These are phyloP conservation scores for Macrotis lagotis DNA, from an alignment of 2,113 vertebrate species.

Conservation along the genomic window DNA sequence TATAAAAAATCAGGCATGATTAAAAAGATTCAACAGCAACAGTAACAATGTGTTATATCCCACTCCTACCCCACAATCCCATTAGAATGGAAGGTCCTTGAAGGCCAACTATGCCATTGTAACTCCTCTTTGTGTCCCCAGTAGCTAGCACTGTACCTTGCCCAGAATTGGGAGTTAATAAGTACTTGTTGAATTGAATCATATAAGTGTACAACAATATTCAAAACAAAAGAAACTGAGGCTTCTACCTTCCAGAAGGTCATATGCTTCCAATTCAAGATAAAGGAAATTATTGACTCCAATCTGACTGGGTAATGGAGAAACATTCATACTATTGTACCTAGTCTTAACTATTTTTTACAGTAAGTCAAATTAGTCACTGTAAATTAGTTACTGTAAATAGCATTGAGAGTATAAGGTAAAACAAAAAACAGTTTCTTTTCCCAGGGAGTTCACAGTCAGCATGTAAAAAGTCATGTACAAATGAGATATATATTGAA, in stretches of 20 bases:
- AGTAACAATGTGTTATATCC: not conserved
- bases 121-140: not conserved
- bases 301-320: not conserved
- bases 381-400: constrained; percentile 8
- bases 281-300: not conserved
- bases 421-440: not conserved
- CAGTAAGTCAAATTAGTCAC: not conserved
- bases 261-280: not conserved
- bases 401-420: not conserved
- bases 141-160: not conserved
- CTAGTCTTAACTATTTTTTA: not conserved
- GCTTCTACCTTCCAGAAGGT: not conserved
- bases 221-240: not conserved
- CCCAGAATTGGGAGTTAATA: not conserved
- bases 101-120: no score
- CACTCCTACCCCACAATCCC: not conserved
- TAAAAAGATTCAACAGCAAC: not conserved
- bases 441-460: not conserved
- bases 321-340: not conserved
- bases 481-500: not conserved
- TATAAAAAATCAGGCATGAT: not conserved
- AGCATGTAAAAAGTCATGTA: not conserved
- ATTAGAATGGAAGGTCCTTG: not conserved
- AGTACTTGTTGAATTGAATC: not conserved
- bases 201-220: not conserved